These are phyloP conservation scores for Stegostoma tigrinum DNA, from an alignment of 2,113 vertebrate genomes.

Conservation along the genomic window DNA sequence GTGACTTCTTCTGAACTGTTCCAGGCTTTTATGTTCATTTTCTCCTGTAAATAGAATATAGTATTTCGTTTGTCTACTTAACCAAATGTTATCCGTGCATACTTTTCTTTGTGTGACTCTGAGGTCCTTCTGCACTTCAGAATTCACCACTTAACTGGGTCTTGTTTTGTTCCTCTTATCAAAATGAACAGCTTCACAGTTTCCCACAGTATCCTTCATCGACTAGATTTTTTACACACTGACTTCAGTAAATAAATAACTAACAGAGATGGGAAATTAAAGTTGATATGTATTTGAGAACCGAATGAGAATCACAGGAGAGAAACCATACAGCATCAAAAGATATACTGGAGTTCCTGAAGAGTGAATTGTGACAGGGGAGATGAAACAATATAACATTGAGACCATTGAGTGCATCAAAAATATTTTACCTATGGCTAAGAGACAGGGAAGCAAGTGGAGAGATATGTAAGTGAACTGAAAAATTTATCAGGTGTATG, in stretches of 20 bases:
- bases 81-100: too few species aligned
- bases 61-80: too few species aligned
- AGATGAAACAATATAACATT: conserved; percentile 1
- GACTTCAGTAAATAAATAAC: neutral
- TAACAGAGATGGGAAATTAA: neutral
- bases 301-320: neutral
- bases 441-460: neutral
- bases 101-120: too few species aligned
- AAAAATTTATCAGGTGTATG: conserved; percentile 24
- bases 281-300: neutral
- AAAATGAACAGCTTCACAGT: too few species aligned
- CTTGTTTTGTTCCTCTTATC: too few species aligned
- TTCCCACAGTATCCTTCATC: too few species aligned
- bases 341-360: neutral
- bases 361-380: neutral
- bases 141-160: too few species aligned
- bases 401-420: neutral
- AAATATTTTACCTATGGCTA: neutral
- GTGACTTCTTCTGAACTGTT: too few species aligned
- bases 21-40: too few species aligned
- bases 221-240: too few species aligned
- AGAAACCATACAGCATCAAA: neutral
- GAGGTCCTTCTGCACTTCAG: too few species aligned
- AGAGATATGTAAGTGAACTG: conserved; percentile 16
- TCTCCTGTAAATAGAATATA: too few species aligned